Evolutionary conservation across 2,797 vertebrate species (phyloP).

Genomic region (Propithecus deckenii): DNA sequence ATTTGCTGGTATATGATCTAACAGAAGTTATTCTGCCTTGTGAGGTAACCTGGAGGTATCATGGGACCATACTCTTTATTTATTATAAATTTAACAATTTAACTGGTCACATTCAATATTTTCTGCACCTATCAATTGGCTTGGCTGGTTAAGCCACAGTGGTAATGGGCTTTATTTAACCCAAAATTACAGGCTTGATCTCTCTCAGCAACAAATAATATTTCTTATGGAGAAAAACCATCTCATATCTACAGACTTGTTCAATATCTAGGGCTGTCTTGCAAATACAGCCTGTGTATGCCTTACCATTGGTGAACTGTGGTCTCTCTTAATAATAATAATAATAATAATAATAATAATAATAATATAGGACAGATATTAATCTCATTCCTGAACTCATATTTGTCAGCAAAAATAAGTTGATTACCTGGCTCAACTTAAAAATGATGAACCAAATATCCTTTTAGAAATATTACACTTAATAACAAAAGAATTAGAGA

Average conservation of each 20-base stretch:
- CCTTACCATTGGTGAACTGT: background rate
- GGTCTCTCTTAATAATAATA: background rate
- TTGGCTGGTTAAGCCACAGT: background rate
- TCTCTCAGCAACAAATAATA: background rate
- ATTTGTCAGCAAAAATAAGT: background rate
- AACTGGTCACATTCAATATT: background rate
- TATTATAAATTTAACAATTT: background rate
- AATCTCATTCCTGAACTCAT: background rate
- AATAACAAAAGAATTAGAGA: background rate
- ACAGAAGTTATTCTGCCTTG: background rate
- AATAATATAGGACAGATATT: background rate
- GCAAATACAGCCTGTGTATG: background rate
- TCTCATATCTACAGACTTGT: background rate
- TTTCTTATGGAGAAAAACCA: background rate
- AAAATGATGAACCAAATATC: background rate
- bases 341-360: background rate
- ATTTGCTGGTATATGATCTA: background rate
- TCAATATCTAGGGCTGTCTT: background rate
- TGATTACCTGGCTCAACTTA: background rate
- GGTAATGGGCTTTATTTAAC: background rate
- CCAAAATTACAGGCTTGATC: background rate
- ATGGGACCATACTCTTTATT: background rate
- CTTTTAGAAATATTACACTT: conserved; percentile 1
- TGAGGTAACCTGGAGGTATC: background rate
- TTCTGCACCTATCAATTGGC: background rate